phyloP scores from a whole-genome alignment of 2,797 vertebrate genomes.

The Lacerta viridis region DNA sequence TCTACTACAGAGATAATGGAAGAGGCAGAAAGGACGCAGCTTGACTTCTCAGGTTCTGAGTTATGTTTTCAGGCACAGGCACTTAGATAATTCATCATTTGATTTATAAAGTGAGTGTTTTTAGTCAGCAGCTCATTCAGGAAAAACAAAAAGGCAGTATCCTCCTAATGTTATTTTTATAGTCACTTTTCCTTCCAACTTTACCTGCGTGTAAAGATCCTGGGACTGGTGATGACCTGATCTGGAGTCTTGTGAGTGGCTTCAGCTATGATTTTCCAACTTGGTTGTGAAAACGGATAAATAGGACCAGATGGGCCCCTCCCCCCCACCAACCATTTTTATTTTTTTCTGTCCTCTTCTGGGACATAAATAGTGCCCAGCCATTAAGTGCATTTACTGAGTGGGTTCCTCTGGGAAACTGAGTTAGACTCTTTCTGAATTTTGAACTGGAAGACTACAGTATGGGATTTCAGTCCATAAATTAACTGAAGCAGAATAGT shows the following conservation, averaged over 20 bases:
- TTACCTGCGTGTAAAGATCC: slow-evolving; percentile 8
- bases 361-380: not conserved
- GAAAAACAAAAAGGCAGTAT: slow-evolving; percentile 44
- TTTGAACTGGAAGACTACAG: slow-evolving; percentile 24
- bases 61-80: slow-evolving; percentile 28
- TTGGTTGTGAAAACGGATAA: slow-evolving; percentile 25
- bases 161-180: slow-evolving; percentile 44
- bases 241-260: not conserved
- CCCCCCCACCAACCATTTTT: slow-evolving; percentile 20
- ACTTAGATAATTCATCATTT: slow-evolving; percentile 5
- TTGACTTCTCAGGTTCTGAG: slow-evolving; percentile 46
- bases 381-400: slow-evolving; percentile 64
- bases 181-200: not conserved
- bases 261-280: slow-evolving; percentile 32
- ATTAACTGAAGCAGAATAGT: slow-evolving; percentile 68
- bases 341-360: slow-evolving; percentile 37
- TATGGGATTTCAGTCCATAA: slow-evolving; percentile 71
- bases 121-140: slow-evolving; percentile 15
- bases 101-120: slow-evolving; percentile 57
- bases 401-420: slow-evolving; percentile 68
- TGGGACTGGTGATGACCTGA: not conserved
- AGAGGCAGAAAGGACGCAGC: slow-evolving; percentile 44
- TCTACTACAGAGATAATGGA: slow-evolving; percentile 50
- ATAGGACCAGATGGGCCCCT: not conserved
- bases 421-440: slow-evolving; percentile 33